Base-by-base conservation (phyloP, 2,797 vertebrate genomes). In the Peromyscus attwateri region DNA sequence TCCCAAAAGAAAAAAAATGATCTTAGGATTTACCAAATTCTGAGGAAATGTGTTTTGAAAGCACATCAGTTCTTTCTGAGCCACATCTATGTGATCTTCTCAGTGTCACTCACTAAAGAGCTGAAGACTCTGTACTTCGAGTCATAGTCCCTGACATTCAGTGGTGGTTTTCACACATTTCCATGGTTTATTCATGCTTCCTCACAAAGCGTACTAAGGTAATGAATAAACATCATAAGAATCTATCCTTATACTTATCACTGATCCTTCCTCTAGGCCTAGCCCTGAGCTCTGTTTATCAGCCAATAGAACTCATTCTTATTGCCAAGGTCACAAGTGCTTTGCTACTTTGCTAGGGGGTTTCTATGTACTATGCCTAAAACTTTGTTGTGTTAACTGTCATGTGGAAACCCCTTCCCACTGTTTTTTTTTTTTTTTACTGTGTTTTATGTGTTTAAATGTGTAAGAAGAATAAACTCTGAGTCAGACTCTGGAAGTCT, bases 41-140 rank as follows among this genome's bases (percentile, higher is more conserved):
- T 14, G 23, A 95, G 68, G 79, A 82, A 96, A 89, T 68, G 7
- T 81, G 34, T 52, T 19, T 43, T 82, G 80, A 94, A 70, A 46
- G 14, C 2, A 29, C 17, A 6, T 6, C 40, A 43, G 19, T 80
- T 92, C 34, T 43, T 55, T 17, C 27, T 49, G 5, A 52, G 55
- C 55, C 37, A 31, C 19, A 14, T 66, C 77, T 29, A 7, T 10
- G 21, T 31, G 31, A 66, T 62, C 85, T 21, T 49, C 29, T 71
- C 66, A 5, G 13, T 46, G 25, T 66, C 27, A 16, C 46, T 77
- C n/a, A 66, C n/a, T 4, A 49, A 52, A 66, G 71, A 87, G 27
- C 64, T 1, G 0, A 90, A 64, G 23, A 6, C 29, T 34, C 4
- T 17, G 8, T 19, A 11, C 37, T 83, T 79, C 29, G 37, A 27